Conservation (phyloP, 2,888 invertebrate species). For the Meta bourneti region DNA sequence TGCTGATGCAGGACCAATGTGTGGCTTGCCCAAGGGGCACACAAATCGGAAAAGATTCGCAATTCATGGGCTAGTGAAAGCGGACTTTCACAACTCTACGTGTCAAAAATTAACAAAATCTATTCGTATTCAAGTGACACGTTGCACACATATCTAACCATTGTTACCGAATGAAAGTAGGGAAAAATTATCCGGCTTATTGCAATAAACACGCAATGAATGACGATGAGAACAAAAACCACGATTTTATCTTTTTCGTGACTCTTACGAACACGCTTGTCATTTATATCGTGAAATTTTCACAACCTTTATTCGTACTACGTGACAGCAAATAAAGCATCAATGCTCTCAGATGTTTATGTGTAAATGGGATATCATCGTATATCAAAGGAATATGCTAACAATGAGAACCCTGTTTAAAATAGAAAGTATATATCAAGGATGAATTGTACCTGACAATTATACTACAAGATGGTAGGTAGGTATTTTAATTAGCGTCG, state of each 20-base stretch:
- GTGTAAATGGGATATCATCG: too few species aligned
- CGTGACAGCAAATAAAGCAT: not conserved
- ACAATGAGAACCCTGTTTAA: too few species aligned
- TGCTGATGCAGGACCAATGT: too few species aligned
- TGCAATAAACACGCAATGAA: not conserved
- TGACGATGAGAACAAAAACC: not conserved
- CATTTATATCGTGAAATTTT: not conserved
- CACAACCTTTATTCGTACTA: not conserved
- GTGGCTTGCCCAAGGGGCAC: too few species aligned
- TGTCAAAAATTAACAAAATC: not conserved
- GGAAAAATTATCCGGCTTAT: not conserved
- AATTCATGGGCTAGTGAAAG: not conserved
- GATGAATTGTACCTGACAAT: too few species aligned
- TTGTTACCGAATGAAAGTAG: not conserved
- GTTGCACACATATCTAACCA: not conserved
- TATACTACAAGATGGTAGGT: too few species aligned
- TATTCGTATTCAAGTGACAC: not conserved
- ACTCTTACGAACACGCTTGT: not conserved
- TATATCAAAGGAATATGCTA: too few species aligned
- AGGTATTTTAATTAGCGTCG: too few species aligned
- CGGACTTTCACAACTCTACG: not conserved
- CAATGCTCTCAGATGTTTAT: not conserved
- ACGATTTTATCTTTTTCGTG: not conserved
- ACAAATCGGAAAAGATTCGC: too few species aligned
- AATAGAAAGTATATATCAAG: too few species aligned